Evolutionary conservation across 2,113 vertebrate species (phyloP), one percentile per base, ranked within the genome.

Genomic region (Bos taurus): DNA sequence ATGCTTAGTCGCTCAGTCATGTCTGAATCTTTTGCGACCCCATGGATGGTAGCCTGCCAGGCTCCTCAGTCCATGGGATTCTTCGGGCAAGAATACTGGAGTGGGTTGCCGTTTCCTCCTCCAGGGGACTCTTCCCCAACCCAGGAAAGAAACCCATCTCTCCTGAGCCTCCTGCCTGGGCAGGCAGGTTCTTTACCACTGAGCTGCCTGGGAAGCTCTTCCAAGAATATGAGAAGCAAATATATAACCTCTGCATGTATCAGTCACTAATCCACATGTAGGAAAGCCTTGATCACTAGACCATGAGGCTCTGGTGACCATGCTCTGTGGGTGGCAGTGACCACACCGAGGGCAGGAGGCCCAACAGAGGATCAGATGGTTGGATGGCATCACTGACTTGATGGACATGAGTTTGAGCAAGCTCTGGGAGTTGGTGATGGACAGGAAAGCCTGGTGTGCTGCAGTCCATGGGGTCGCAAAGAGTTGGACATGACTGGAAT

Each of bases 191-290:
- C 36, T 77, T 77, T 77, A 77, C 36, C 12, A 14, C 71, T 25
- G 36, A 77, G 36, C 71, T 26, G 3, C 36, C 23, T 77, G 71
- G 71, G 71, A 77, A 25, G 71, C 71, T 13, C 71, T 77, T 52
- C 77, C 77, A 91, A 86, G 78, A 60, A 28, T 10, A 6, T 8
- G 12, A 1, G n/a, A 46, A 25, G 21, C 21, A 48, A 14, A 59
- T 28, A 56, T 5, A 7, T 14, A 43, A 8, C 43, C 17, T 84
- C 50, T 1, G 2, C 36, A 30, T 0, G 0, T 3, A 36, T 19
- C 36, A 30, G 25, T 57, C 28, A 15, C 30, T 67, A 64, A 50
- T n/a, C 28, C 19, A 4, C 67, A 26, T 7, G 13, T 13, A 21
- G 16, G 30, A 56, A 74, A 62, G 26, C 67, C 40, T 57, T 48